Base-by-base conservation (phyloP, 2,888 invertebrate species). In the Siphlonurus alternatus region DNA sequence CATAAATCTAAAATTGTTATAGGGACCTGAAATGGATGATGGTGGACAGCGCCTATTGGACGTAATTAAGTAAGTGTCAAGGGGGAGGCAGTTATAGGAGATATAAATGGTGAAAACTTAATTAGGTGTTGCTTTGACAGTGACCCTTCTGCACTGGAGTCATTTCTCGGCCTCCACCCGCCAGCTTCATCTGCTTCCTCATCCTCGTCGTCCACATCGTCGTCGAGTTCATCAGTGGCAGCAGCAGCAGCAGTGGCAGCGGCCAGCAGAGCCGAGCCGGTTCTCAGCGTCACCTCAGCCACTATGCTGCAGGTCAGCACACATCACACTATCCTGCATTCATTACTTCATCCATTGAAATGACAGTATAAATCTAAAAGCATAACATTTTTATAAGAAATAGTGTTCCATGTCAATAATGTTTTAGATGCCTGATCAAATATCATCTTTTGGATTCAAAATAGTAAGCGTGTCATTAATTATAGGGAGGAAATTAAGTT, bases 1-100 rank as follows among this genome's bases (percentile, higher is more conserved):
- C n/a, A n/a, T n/a, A n/a, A n/a, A n/a, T n/a, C n/a, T n/a, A n/a
- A n/a, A n/a, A n/a, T n/a, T n/a, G n/a, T n/a, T 5, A 22, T 20
- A 56, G 56, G 56, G 56, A 56, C 56, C 56, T 56, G 68, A 67
- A 63, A 73, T 73, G 73, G 73, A 73, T 70, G 72, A 73, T 72
- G 72, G 72, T 69, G 71, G 72, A 68, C 72, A 72, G 70, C 72
- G 72, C 69, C 69, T 73, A 67, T 69, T 72, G 68, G 73, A 73
- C 70, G 73, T 73, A 65, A 72, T 73, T 66, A 69, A 70, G 72
- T 72, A 64, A 68, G 70, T 66, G 10, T 20, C 5, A 38, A 20
- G 56, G 7, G n/a, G n/a, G n/a, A 10, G 7, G 5, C 15, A 15
- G 15, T 38, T 38, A 38, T 10, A 38, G 5, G 5, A 38, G 38